Evolutionary conservation across 2,888 invertebrate genomes (phyloP).

Genomic region (Xestia c-nigrum): DNA sequence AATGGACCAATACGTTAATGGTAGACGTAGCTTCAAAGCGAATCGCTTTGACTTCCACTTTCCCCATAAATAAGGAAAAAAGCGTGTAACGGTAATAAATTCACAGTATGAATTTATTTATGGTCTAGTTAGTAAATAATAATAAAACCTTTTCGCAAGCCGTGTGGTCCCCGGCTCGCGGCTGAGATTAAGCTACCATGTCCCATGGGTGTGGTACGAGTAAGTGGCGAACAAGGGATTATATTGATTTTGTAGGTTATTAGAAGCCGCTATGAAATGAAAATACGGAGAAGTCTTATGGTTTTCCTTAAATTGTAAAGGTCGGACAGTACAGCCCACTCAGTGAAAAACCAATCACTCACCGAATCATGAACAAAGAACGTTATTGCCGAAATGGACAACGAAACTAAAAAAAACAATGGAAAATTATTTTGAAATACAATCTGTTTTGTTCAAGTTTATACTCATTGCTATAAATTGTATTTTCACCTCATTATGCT

Average conservation of each 20-base stretch:
- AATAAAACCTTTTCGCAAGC: constrained; percentile 46
- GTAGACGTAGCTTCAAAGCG: constrained; percentile 48
- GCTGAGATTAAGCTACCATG: constrained; percentile 50
- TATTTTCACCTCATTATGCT: constrained; percentile 35
- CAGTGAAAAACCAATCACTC: constrained; percentile 27
- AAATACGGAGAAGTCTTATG: constrained; percentile 16
- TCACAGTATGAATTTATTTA: constrained; percentile 61
- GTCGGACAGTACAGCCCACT: not conserved
- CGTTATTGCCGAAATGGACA: not conserved
- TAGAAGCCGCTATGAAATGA: constrained; percentile 20
- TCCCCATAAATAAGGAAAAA: constrained; percentile 53
- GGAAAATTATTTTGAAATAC: constrained; percentile 1
- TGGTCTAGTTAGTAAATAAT: constrained; percentile 56
- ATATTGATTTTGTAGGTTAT: constrained; percentile 54
- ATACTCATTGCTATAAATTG: constrained; percentile 25
- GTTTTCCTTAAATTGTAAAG: constrained; percentile 13
- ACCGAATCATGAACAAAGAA: not conserved
- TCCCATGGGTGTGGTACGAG: constrained; percentile 40
- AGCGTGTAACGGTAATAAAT: constrained; percentile 53
- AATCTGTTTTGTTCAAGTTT: constrained; percentile 24
- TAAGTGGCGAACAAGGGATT: constrained; percentile 47
- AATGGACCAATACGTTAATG: constrained; percentile 48
- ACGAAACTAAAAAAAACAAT: constrained; percentile 2
- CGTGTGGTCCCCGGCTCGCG: constrained; percentile 31
- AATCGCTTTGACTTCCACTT: constrained; percentile 52